Percentiles rank a stretch among this genome's conserved stretches.
phyloP scores from a whole-genome alignment of 2,797 vertebrate genomes.

The Scomberomorus guttatus region DNA sequence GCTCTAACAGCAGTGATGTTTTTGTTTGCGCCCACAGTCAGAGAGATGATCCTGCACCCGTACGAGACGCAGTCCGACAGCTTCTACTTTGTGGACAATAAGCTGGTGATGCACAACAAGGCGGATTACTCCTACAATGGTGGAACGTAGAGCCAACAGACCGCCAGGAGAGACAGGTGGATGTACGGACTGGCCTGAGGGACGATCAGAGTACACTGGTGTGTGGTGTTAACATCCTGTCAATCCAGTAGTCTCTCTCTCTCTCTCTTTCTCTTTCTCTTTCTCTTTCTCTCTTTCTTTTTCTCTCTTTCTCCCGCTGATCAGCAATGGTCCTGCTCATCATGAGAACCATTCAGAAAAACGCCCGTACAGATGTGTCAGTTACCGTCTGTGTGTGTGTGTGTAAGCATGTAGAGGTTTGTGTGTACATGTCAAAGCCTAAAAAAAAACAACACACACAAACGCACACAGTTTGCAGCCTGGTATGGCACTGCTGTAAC shows the following conservation, averaged over 20 bases:
- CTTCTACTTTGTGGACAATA: slow-evolving; percentile 99
- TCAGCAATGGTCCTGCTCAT: background rate
- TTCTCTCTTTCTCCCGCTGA: slow-evolving; percentile 26
- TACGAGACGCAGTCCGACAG: slow-evolving; percentile 99
- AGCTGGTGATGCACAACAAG: slow-evolving; percentile 99
- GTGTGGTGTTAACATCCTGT: slow-evolving; percentile 45
- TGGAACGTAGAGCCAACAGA: slow-evolving; percentile 84
- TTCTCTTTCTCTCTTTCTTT: slow-evolving; percentile 12
- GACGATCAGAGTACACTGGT: slow-evolving; percentile 48
- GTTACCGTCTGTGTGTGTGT: slow-evolving; percentile 38
- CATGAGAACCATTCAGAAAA: slow-evolving; percentile 28
- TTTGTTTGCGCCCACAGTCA: slow-evolving; percentile 84
- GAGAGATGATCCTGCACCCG: slow-evolving; percentile 95
- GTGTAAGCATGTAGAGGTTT: slow-evolving; percentile 33
- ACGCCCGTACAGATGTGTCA: slow-evolving; percentile 24
- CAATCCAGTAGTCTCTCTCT: slow-evolving; percentile 38
- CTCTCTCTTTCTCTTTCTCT: slow-evolving; percentile 35
- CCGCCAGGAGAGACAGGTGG: slow-evolving; percentile 28
- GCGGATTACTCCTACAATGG: slow-evolving; percentile 99
- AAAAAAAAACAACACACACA: slow-evolving; percentile 35
- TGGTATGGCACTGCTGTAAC: slow-evolving; percentile 3
- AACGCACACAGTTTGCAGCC: slow-evolving; percentile 15
- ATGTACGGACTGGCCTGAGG: slow-evolving; percentile 52
- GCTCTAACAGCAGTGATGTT: slow-evolving; percentile 27
- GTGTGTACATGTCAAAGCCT: slow-evolving; percentile 26